Evolutionary conservation across 1,140 invertebrate genomes (phyloP), one percentile per base, ranked within the genome.

Genomic region (Aricia agestis): DNA sequence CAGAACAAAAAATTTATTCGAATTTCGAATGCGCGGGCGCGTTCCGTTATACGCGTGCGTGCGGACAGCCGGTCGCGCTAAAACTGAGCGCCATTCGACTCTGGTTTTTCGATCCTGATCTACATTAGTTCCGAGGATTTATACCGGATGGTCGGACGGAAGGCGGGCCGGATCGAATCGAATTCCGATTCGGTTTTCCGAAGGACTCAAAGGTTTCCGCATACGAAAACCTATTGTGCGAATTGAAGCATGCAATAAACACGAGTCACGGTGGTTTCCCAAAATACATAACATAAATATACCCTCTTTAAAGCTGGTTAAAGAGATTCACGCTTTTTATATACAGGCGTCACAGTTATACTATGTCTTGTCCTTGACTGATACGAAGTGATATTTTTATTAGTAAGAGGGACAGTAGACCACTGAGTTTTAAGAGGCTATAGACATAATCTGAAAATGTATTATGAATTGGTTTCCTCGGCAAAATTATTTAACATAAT

Each of bases 51-150:
- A 74, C 73, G 73, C 84, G 82, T 85, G 85, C 81, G 74, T 32
- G 41, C 73, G 65, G 74, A 69, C 69, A 70, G 80, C 71, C 78
- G 77, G 74, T 81, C 78, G 74, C 87, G 85, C 86, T 82, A 81
- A 76, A 71, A 88, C 87, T 90, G 84, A 84, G 72, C 76, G 82
- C 86, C 87, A 85, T 89, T 86, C 36, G 81, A 71, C 72, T 77
- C 74, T 84, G 77, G 78, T 76, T 61, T 69, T 41, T 32, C 68
- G 78, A 83, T 68, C 75, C 36, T 19, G 66, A 42, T 72, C 67
- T 73, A 77, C 68, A 74, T 72, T 77, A 76, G 82, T 87, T 90
- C 85, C 87, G 87, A 90, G 84, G 82, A 85, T 84, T 65, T 79
- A 79, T 76, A 72, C 82, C 85, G 85, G 78, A 80, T 85, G 73